A percentile compares a stretch with the other conserved stretches of the same genome.
Evolutionary conservation across 1,140 invertebrate species (phyloP).

Genomic region (Metopolophium dirhodum): DNA sequence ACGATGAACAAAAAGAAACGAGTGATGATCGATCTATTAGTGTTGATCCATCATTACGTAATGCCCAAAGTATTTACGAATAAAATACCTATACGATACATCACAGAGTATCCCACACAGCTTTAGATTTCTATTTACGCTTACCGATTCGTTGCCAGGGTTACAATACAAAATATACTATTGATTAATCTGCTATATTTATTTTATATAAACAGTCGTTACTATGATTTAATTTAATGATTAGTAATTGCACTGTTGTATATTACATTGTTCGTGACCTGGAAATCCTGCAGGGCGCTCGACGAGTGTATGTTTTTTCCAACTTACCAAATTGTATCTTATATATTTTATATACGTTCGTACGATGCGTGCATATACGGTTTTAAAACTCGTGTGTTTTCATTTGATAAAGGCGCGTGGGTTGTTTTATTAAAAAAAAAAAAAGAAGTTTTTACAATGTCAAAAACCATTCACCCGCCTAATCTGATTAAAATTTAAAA

Average conservation of each 20-base stretch:
- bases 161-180: background rate
- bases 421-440: background rate
- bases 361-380: background rate
- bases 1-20: too few species aligned
- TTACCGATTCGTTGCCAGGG: background rate
- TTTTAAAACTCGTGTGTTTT: background rate
- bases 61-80: background rate
- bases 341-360: background rate
- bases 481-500: conserved; percentile 5
- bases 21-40: too few species aligned
- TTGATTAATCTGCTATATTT: conserved; percentile 12
- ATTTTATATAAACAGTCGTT: background rate
- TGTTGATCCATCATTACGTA: background rate
- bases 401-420: background rate
- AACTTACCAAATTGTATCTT: background rate
- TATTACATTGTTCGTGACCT: background rate
- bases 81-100: background rate
- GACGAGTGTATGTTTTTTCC: background rate
- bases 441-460: background rate
- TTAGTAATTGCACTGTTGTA: background rate
- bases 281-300: background rate
- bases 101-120: background rate
- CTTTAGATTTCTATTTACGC: background rate
- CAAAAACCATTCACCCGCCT: background rate
- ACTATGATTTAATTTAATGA: background rate